A percentile compares a stretch with the other conserved stretches of the same genome.
phyloP scores from a whole-genome alignment of 2,888 invertebrate genomes.

The Erebia palarica region DNA sequence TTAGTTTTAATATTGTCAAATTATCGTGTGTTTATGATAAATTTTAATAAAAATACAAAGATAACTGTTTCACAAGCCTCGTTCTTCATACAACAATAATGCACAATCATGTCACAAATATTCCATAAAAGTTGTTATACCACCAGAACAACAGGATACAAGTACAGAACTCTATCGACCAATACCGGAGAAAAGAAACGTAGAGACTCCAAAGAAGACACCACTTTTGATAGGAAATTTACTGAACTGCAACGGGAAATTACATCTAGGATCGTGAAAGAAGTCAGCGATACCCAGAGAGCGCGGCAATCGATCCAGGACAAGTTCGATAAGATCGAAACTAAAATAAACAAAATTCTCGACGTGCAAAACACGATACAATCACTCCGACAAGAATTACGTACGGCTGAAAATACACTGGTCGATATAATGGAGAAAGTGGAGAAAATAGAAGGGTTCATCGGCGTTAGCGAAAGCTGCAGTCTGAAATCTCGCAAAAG shows the following conservation, averaged over 20 bases:
- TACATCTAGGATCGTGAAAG: conserved; percentile 52
- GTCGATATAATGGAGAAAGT: conserved; percentile 52
- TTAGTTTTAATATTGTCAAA: background rate
- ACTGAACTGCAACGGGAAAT: conserved; percentile 61
- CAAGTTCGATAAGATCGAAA: conserved; percentile 58
- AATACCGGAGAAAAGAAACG: conserved; percentile 61
- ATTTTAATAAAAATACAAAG: conserved; percentile 22
- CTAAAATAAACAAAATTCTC: conserved; percentile 61
- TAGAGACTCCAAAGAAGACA: conserved; percentile 50
- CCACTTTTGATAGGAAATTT: conserved; percentile 57
- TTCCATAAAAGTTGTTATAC: conserved; percentile 70
- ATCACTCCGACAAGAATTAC: conserved; percentile 53
- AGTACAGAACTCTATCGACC: conserved; percentile 68
- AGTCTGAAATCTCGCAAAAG: conserved; percentile 49
- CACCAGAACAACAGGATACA: conserved; percentile 65
- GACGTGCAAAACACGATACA: conserved; percentile 57
- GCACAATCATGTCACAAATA: conserved; percentile 54
- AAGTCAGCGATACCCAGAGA: conserved; percentile 50
- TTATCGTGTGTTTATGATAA: background rate
- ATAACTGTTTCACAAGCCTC: background rate
- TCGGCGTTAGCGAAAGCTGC: conserved; percentile 40
- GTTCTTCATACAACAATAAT: background rate
- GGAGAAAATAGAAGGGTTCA: conserved; percentile 51
- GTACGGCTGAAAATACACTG: conserved; percentile 48
- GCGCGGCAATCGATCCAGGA: conserved; percentile 55